These are phyloP conservation scores for Glyptemys insculpta DNA, from an alignment of 2,797 vertebrate species.

Conservation along the genomic window DNA sequence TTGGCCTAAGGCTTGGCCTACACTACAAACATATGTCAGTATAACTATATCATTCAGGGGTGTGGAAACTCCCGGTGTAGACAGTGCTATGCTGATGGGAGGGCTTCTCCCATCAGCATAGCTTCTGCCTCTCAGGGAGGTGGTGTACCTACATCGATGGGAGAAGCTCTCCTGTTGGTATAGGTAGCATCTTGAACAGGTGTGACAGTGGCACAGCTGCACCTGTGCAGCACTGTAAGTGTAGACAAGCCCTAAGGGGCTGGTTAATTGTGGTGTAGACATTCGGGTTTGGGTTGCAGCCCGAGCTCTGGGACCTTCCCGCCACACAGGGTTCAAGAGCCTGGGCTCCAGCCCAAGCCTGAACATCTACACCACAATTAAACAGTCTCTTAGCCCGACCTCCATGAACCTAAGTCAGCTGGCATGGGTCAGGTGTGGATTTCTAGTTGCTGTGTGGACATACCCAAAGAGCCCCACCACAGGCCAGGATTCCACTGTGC, in stretches of 20 bases:
- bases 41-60: background rate
- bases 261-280: background rate
- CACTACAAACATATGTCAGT: background rate
- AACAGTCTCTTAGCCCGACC: background rate
- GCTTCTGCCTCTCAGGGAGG: background rate
- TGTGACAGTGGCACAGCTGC: background rate
- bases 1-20: background rate
- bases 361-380: background rate
- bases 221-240: background rate
- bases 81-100: background rate
- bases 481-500: background rate
- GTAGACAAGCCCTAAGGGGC: background rate
- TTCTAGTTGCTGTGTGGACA: background rate
- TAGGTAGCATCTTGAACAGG: background rate
- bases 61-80: background rate
- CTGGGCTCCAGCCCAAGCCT: background rate
- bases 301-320: background rate
- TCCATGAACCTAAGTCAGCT: background rate
- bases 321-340: background rate
- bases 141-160: background rate
- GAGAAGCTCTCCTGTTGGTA: background rate
- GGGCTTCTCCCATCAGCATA: background rate
- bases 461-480: background rate
- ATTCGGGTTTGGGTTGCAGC: background rate
- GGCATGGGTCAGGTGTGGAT: background rate